Percentiles rank a stretch among this genome's conserved stretches.
Conservation (phyloP, 2,888 invertebrate species). For the Nephrotoma guestfalica region DNA sequence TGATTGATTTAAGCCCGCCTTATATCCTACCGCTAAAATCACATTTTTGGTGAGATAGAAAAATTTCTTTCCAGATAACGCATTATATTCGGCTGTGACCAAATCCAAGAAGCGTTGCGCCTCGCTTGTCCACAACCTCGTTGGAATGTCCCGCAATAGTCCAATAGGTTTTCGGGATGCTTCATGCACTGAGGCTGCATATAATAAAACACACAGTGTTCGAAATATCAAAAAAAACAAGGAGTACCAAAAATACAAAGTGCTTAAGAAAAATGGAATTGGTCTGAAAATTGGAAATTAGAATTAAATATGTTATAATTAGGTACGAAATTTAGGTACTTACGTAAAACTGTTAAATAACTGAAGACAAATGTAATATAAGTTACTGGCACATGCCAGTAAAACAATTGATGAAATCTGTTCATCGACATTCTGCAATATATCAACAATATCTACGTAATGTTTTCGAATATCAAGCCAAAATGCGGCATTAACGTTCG, state of each 20-base stretch:
- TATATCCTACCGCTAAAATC: constrained; percentile 37
- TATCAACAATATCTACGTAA: constrained; percentile 44
- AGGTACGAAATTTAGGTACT: neutral
- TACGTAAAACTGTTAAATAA: constrained; percentile 38
- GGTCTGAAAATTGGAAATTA: neutral
- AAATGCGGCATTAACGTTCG: constrained; percentile 31
- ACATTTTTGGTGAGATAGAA: constrained; percentile 42
- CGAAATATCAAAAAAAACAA: constrained; percentile 38
- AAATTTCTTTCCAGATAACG: constrained; percentile 44
- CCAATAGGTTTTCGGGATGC: constrained; percentile 39
- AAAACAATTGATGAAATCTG: constrained; percentile 49
- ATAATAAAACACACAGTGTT: constrained; percentile 37
- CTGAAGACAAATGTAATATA: constrained; percentile 60
- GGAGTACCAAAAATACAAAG: constrained; percentile 38
- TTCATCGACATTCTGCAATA: constrained; percentile 44
- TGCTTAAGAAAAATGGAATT: neutral
- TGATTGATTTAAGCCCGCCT: neutral
- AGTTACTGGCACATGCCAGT: constrained; percentile 51
- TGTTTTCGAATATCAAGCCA: constrained; percentile 53
- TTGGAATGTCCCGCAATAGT: constrained; percentile 30
- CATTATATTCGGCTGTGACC: constrained; percentile 38
- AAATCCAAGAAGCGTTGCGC: constrained; percentile 43
- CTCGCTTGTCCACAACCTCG: constrained; percentile 29
- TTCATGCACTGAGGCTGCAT: constrained; percentile 40
- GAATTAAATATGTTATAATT: neutral